Evolutionary conservation across 2,888 invertebrate genomes (phyloP), one percentile per base, ranked within the genome.

Genomic region (Scelioninae gen. 2): DNA sequence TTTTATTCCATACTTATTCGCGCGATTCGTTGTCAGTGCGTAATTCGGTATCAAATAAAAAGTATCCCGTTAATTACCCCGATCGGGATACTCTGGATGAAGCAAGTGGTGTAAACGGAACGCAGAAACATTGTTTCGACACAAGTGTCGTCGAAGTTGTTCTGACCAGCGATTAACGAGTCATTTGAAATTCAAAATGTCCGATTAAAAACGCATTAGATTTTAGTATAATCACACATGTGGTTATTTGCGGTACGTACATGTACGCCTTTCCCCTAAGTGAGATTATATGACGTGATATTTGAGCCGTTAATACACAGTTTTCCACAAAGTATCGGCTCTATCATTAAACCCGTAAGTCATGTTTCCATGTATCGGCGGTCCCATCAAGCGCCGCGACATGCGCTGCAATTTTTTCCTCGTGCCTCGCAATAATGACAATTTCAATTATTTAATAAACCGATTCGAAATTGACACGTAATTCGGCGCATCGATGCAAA

Each of bases 161-260:
- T 82, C 78, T 83, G 57, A 45, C 43, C 13, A 5, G 46, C 43
- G 35, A 35, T 64, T 64, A 45, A 45, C 7, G 16, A 79, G 78
- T 75, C 76, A 82, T 83, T 84, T 84, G 81, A 84, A 84, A 83
- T 85, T 84, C 82, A 84, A 84, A 84, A 79, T 80, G 79, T 70
- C 75, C 83, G 83, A 85, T 85, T 85, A 85, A 85, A 85, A 83
- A 83, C 83, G 76, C 84, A 84, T 85, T 83, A 84, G 81, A 77
- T 77, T 76, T 77, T 78, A 76, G 76, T 79, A 77, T 79, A 79
- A 77, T 78, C 78, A 60, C 73, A 45, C 19, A 57, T 46, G 57
- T 43, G 25, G 19, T 52, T 33, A 48, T 18, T 13, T 37, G 48
- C 5, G 22, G 39, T 73, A 71, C 48, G 37, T 46, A 48, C 31